These are phyloP conservation scores for Augiades crinisus DNA, from an alignment of 2,888 invertebrate species.

Conservation along the genomic window DNA sequence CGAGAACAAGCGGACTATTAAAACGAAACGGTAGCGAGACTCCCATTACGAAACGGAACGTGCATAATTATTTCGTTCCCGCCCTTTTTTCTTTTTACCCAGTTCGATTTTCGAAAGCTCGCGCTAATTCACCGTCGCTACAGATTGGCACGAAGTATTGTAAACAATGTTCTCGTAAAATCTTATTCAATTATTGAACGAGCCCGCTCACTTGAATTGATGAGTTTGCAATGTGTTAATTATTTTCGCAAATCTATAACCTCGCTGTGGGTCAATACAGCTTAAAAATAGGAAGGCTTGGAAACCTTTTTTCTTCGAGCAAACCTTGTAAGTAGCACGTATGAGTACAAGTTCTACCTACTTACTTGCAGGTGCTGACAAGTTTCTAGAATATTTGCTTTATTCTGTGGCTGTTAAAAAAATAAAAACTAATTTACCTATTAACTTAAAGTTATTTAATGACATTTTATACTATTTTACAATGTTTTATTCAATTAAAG, in stretches of 20 bases:
- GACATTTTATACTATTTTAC: no score
- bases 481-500: no score
- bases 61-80: conserved; percentile 81
- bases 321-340: no score
- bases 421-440: no score
- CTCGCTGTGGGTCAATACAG: not conserved
- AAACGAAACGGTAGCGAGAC: conserved; percentile 79
- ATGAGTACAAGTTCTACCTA: no score
- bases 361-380: not conserved
- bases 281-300: not conserved
- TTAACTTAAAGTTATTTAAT: no score
- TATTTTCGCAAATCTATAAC: conserved; percentile 31
- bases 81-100: conserved; percentile 67
- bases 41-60: conserved; percentile 79
- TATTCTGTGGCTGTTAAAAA: no score
- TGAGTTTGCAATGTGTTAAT: conserved; percentile 60
- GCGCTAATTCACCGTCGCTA: conserved; percentile 72
- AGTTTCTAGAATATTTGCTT: not conserved
- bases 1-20: conserved; percentile 78
- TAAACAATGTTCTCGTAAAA: conserved; percentile 79
- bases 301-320: not conserved
- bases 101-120: conserved; percentile 71
- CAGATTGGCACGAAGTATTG: conserved; percentile 68
- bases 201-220: conserved; percentile 59
- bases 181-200: conserved; percentile 67